These are phyloP conservation scores for Agelas oroides DNA, from an alignment of 37 sponge, comb jelly and placozoan genomes.

Conservation along the genomic window DNA sequence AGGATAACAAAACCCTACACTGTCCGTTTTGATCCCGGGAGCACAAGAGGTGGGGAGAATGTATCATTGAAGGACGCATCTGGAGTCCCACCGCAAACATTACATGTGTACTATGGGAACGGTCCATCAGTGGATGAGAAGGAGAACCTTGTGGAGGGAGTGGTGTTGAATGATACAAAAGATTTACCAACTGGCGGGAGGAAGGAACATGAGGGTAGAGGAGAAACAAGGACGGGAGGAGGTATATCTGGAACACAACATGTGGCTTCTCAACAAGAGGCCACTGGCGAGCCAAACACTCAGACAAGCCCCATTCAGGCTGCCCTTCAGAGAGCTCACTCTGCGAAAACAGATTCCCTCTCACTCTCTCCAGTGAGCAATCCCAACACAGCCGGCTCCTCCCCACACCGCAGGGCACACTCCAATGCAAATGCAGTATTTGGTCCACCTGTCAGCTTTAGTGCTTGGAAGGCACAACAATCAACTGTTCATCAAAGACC, in stretches of 20 bases:
- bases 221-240: too few relatives aligned
- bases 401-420: not conserved
- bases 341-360: not conserved
- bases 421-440: conserved; percentile 61
- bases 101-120: too few relatives aligned
- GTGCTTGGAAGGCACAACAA: not conserved
- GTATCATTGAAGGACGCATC: not conserved
- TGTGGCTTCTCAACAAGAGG: too few relatives aligned
- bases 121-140: too few relatives aligned
- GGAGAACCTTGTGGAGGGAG: conserved; percentile 18
- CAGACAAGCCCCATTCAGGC: not conserved
- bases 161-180: conserved; percentile 3
- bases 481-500: too few relatives aligned
- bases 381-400: not conserved
- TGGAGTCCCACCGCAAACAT: too few relatives aligned
- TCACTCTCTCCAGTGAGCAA: not conserved
- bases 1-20: not conserved
- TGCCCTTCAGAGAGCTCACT: not conserved
- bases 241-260: too few relatives aligned
- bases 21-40: conserved; percentile 13
- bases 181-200: too few relatives aligned
- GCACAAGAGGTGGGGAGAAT: not conserved
- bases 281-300: too few relatives aligned
- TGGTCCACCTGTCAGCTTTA: conserved; percentile 66
- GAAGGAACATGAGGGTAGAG: too few relatives aligned